Evolutionary conservation across 2,888 invertebrate genomes (phyloP), one percentile per base, ranked within the genome.

Genomic region (Crematogaster levior): DNA sequence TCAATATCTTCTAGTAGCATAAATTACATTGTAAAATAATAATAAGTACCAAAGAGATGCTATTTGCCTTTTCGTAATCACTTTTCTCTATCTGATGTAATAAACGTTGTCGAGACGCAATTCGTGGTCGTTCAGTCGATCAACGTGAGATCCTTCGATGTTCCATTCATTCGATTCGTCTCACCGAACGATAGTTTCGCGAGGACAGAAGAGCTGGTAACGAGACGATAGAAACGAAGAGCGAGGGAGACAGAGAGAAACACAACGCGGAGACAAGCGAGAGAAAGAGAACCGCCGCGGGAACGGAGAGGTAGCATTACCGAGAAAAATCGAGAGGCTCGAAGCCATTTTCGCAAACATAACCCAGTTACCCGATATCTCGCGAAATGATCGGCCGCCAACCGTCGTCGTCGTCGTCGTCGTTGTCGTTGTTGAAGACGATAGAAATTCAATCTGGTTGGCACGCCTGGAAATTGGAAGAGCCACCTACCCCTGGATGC

Each of bases 361-460:
- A 93, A 92, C 91, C 91, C 90, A 91, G 91, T 93, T 93, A 92
- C 89, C 74, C 81, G 89, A 88, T 92, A 92, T 93, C 91, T 91
- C 85, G 84, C 86, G 90, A 90, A 92, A 92, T 92, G 92, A 93
- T 93, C 92, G 91, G 91, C 87, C 86, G 84, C 84, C 88, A 85
- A 86, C 85, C 86, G 84, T 82, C 86, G 85, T 43, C 77, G 80
- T 53, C 79, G 37, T 48, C 66, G 51, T 51, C 85, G 53, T 63
- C 82, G 70, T 82, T 70, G 83, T 83, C 73, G 85, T 83, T 79
- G 85, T 86, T 86, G 85, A 75, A 86, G 87, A 89, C 91, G 92
- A 93, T 92, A 92, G 92, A 92, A 93, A 93, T 93, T 93, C 93
- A 93, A 94, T 93, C 93, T 92, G 91, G 92, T 89, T 91, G 90